phyloP scores from a whole-genome alignment of 2,888 invertebrate species.

The Tupiocoris notatus region DNA sequence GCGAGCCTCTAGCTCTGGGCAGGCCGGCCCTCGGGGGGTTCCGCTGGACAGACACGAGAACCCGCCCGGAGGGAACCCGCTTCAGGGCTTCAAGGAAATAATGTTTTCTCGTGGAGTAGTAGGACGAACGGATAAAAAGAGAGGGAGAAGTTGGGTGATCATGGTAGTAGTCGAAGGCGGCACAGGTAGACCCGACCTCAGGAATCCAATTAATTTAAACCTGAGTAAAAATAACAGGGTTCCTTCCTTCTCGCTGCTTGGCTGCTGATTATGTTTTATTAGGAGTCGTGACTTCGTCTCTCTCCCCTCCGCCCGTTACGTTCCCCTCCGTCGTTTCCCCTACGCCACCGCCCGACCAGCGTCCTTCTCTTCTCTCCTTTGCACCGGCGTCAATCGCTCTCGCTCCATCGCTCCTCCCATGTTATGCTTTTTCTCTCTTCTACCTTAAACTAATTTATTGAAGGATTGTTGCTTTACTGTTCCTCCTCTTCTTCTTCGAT shows the following conservation, averaged over 20 bases:
- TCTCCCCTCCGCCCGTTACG: slow-evolving; percentile 35
- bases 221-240: slow-evolving; percentile 56
- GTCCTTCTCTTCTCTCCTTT: background rate
- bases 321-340: background rate
- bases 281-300: slow-evolving; percentile 49
- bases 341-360: background rate
- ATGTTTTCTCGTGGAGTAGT: slow-evolving; percentile 42
- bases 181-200: slow-evolving; percentile 46
- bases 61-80: background rate
- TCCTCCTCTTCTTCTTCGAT: slow-evolving; percentile 23
- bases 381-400: background rate
- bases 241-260: slow-evolving; percentile 47
- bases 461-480: slow-evolving; percentile 41
- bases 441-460: slow-evolving; percentile 42
- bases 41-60: background rate
- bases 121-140: slow-evolving; percentile 32
- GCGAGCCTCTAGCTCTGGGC: background rate
- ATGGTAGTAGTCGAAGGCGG: slow-evolving; percentile 38
- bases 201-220: slow-evolving; percentile 55
- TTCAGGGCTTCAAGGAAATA: too few species aligned
- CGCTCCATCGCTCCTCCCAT: slow-evolving; percentile 9
- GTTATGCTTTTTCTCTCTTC: background rate
- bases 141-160: slow-evolving; percentile 28
- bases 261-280: slow-evolving; percentile 50
- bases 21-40: background rate